A percentile compares a stretch with the other conserved stretches of the same genome.
Evolutionary conservation across 2,797 vertebrate species (phyloP).

Genomic region (Acanthopagrus latus): DNA sequence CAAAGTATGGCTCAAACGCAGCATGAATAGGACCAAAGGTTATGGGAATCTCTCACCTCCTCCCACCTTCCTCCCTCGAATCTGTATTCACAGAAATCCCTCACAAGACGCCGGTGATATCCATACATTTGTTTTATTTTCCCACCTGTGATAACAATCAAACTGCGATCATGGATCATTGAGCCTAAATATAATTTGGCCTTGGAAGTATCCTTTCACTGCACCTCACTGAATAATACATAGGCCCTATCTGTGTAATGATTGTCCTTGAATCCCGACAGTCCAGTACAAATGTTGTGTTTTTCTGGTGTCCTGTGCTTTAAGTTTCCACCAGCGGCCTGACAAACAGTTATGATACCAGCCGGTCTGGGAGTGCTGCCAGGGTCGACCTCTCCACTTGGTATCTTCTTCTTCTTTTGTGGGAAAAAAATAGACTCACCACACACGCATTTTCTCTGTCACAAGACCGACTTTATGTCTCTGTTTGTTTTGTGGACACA

Average conservation of each 20-base stretch:
- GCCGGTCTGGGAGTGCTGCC: conserved; percentile 39
- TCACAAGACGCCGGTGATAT: too few relatives aligned
- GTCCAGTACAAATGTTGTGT: conserved; percentile 2
- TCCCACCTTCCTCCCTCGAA: conserved; percentile 33
- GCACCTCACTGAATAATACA: conserved; percentile 1
- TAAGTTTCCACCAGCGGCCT: neutral
- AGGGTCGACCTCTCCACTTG: conserved; percentile 24
- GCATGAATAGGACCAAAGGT: conserved; percentile 50
- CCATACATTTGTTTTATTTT: neutral
- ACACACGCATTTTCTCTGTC: neutral
- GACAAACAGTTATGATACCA: conserved; percentile 31
- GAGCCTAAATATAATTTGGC: neutral
- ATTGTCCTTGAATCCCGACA: neutral
- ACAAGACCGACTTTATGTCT: conserved; percentile 5
- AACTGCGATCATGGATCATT: neutral
- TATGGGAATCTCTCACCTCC: conserved; percentile 41
- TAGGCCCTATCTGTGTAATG: neutral
- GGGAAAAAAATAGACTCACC: conserved; percentile 1
- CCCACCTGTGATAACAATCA: neutral
- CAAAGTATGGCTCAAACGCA: conserved; percentile 22
- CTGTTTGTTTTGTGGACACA: conserved; percentile 15
- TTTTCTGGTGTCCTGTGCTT: conserved; percentile 14
- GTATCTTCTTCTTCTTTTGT: conserved; percentile 19
- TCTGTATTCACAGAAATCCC: conserved; percentile 11
- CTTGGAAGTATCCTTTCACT: neutral